A percentile compares a stretch with the other conserved stretches of the same genome.
These are phyloP conservation scores for Caerostris extrusa DNA, from an alignment of 1,140 invertebrate genomes.

Conservation along the genomic window DNA sequence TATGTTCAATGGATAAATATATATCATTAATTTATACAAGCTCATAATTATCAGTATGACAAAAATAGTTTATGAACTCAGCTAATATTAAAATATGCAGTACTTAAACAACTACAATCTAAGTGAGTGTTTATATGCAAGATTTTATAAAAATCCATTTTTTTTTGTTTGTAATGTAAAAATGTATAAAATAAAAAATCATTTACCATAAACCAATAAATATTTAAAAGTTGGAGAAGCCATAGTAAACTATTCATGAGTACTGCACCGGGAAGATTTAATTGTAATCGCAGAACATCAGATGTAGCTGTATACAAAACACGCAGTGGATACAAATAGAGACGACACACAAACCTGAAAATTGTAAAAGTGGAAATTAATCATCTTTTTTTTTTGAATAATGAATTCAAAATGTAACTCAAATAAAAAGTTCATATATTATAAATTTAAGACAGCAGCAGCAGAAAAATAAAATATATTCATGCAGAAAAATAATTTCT, in stretches of 20 bases:
- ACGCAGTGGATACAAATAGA: conserved; percentile 82
- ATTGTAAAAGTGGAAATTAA: not conserved
- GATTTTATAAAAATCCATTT: not conserved
- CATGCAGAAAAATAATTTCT: no score
- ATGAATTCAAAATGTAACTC: no score
- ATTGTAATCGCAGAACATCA: conserved; percentile 78
- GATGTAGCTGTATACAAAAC: conserved; percentile 81
- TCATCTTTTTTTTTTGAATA: no score
- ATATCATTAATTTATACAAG: not conserved
- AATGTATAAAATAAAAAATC: not conserved
- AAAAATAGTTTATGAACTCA: not conserved
- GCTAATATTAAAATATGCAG: not conserved
- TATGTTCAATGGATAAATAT: not conserved
- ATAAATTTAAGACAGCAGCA: no score
- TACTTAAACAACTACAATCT: not conserved
- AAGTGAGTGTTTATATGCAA: not conserved
- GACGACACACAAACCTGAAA: conserved; percentile 80
- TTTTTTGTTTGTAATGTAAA: no score
- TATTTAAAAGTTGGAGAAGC: conserved; percentile 81
- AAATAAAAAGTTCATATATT: no score
- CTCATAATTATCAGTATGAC: not conserved
- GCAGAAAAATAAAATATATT: no score
- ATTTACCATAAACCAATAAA: conserved; percentile 83
- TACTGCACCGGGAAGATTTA: conserved; percentile 80
- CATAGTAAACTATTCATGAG: conserved; percentile 81